A percentile compares a stretch with the other conserved stretches of the same genome.
Conservation (phyloP, 1,140 invertebrate species). For the Antheraea pernyi region DNA sequence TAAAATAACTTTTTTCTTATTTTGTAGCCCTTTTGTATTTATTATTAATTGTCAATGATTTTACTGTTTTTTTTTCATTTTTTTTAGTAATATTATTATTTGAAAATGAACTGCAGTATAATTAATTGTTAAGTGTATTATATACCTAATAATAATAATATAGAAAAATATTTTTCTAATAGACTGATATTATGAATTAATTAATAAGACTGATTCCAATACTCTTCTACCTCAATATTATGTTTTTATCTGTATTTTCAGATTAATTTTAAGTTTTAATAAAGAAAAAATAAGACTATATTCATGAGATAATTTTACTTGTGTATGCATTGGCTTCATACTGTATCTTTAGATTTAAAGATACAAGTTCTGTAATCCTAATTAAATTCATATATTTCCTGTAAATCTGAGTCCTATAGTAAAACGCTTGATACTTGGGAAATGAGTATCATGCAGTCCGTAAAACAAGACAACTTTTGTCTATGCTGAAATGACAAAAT, state of each 20-base stretch:
- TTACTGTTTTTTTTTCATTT: background rate
- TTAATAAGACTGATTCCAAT: constrained; percentile 29
- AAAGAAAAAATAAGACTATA: background rate
- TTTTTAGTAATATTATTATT: background rate
- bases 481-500: no score
- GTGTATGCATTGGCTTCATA: no score
- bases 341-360: no score
- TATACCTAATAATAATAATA: background rate
- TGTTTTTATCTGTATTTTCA: constrained; percentile 8
- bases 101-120: background rate
- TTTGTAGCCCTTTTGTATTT: background rate
- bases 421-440: no score
- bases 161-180: background rate
- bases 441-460: no score
- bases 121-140: no score
- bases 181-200: constrained; percentile 9
- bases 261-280: constrained; percentile 2
- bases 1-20: background rate
- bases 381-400: no score
- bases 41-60: background rate
- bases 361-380: no score
- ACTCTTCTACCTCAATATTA: constrained; percentile 28
- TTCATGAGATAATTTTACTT: no score
- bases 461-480: no score
- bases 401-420: no score